A percentile compares a stretch with the other conserved stretches of the same genome.
Conservation (phyloP, 1,140 invertebrate genomes). For the Microplitis mediator region DNA sequence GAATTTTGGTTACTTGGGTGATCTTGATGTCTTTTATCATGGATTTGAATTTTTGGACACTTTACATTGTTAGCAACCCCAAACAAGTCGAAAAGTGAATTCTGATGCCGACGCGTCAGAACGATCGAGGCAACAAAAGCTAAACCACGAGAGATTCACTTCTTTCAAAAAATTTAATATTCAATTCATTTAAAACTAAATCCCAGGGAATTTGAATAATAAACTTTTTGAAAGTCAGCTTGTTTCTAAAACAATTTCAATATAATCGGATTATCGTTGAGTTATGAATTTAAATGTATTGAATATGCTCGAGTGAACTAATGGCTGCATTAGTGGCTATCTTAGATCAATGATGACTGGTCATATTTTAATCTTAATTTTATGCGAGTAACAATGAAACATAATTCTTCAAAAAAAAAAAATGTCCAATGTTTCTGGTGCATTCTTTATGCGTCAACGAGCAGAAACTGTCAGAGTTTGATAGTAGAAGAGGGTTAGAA, state of each 20-base stretch:
- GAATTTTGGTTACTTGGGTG: no score
- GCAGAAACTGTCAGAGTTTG: slow-evolving; percentile 8
- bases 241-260: background rate
- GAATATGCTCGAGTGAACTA: background rate
- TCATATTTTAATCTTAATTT: background rate
- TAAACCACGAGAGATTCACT: no score
- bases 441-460: slow-evolving; percentile 23
- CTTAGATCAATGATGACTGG: background rate
- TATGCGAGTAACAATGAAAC: background rate
- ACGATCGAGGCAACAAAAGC: no score
- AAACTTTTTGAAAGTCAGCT: no score
- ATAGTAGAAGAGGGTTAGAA: background rate
- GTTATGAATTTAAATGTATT: background rate
- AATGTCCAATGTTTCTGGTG: background rate
- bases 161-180: no score
- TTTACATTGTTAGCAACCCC: no score
- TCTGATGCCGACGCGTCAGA: no score
- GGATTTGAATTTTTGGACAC: no score
- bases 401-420: background rate
- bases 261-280: background rate
- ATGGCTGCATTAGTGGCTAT: background rate
- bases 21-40: no score
- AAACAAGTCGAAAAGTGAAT: no score
- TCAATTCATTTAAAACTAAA: no score
- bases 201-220: no score